Evolutionary conservation across 92 coral and sea anemone species (phyloP), one percentile per base, ranked within the genome.

Genomic region (Diadumene lineata): DNA sequence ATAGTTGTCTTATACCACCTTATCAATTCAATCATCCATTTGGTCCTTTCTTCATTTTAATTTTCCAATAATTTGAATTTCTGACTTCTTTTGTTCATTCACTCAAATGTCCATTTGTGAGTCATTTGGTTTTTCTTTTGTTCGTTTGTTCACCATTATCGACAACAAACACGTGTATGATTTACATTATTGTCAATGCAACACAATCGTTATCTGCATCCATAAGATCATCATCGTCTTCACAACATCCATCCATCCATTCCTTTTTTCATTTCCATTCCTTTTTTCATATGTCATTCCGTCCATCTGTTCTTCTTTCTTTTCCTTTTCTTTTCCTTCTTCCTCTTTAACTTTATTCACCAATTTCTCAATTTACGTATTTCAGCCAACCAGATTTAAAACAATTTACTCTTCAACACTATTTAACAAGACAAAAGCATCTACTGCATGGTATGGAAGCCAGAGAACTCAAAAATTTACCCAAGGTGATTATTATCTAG

Each of bases 371-470:
- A 9, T 9, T 44, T 17, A 44, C 17, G 17, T 31, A 7, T 34
- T 70, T 10, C 50, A 92, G 98, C 60, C 90, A 85, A 31, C 75
- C 91, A 29, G 92, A 82, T 63, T 88, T 83, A 31, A 92, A 86
- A 69, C 79, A 64, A 21, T 94, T 94, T 73, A 88, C 92, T 23
- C 57, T 94, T 26, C 86, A 82, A 33, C 91, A 88, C 56, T 88
- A 86, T 75, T 77, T 94, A 10, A 86, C 74, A 17, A 89, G 92
- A 10, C 98, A 94, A 84, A 94, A 80, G 69, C 94, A 86, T 72
- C 71, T 94, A n/a, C 73, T 92, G 23, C 98, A 94, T 78, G 98
- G 98, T 43, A 71, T 80, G 80, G 98, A 94, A 74, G 88, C 94
- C 31, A 77, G 98, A 22, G 63, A 85, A 64, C 88, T 94, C 23